Evolutionary conservation across 2,797 vertebrate genomes (phyloP).

Genomic region (Furcifer pardalis): DNA sequence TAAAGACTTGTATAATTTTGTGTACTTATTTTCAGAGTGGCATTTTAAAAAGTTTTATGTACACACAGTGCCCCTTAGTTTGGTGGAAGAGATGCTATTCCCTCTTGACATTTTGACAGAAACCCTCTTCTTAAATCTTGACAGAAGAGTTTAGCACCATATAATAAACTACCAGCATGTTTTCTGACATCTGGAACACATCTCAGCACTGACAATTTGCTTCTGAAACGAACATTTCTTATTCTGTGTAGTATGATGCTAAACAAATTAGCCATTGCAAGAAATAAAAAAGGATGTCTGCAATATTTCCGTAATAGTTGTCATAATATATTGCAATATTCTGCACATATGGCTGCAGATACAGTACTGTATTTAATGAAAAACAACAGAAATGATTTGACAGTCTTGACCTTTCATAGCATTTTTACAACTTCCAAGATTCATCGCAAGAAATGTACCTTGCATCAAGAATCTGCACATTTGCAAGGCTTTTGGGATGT

Average conservation of each 20-base stretch:
- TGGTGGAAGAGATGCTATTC: conserved; percentile 20
- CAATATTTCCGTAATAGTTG: not conserved
- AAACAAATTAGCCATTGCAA: not conserved
- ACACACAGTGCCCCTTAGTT: conserved; percentile 43
- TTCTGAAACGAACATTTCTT: not conserved
- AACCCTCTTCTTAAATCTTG: conserved; percentile 29
- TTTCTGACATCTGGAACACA: conserved; percentile 17
- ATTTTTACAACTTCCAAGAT: not conserved
- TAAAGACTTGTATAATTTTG: conserved; percentile 57
- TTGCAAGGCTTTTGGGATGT: no score
- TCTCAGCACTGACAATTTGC: not conserved
- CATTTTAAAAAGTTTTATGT: conserved; percentile 33
- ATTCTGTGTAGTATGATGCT: not conserved
- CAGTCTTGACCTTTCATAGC: not conserved
- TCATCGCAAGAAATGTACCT: no score
- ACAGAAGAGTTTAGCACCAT: conserved; percentile 12
- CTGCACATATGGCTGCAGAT: not conserved
- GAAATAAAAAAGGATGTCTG: not conserved
- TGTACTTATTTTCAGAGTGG: conserved; percentile 47
- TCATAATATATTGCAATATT: not conserved
- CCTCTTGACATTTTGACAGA: conserved; percentile 23
- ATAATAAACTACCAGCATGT: not conserved
- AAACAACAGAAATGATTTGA: not conserved
- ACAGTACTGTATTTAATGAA: not conserved
- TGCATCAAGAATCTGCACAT: no score